A percentile compares a stretch with the other conserved stretches of the same genome.
These are phyloP conservation scores for Muscina levida DNA, from an alignment of 2,888 invertebrate species.

Conservation along the genomic window DNA sequence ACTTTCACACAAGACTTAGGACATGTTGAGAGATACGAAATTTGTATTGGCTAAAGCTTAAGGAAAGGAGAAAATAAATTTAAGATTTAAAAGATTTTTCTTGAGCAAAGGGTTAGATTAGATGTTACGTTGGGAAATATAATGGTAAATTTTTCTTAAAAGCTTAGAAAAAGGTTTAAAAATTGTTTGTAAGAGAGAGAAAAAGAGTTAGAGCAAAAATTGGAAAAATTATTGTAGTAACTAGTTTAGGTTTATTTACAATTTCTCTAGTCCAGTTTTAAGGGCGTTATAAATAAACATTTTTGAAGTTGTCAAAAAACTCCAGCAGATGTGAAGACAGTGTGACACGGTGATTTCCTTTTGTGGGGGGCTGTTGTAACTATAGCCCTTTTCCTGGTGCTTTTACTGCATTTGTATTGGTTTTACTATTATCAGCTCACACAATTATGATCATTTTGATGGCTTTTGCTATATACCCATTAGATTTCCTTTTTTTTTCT, in stretches of 20 bases:
- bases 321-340: not conserved
- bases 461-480: no score
- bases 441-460: no score
- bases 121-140: no score
- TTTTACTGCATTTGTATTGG: not conserved
- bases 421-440: not conserved
- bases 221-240: no score
- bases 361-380: no score
- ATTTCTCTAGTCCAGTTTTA: conserved; percentile 56
- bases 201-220: no score
- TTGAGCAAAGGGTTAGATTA: not conserved
- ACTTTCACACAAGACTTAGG: no score
- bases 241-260: no score
- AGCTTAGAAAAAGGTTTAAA: not conserved
- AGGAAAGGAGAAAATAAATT: conserved; percentile 8
- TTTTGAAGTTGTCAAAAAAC: not conserved
- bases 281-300: conserved; percentile 60
- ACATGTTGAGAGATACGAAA: no score
- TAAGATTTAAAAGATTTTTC: not conserved
- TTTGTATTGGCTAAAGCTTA: not conserved
- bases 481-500: not conserved
- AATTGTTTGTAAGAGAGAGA: conserved; percentile 5
- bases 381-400: not conserved
- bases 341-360: not conserved
- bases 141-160: no score